Evolutionary conservation across 2,888 invertebrate species (phyloP).

Genomic region (Troides aeacus): DNA sequence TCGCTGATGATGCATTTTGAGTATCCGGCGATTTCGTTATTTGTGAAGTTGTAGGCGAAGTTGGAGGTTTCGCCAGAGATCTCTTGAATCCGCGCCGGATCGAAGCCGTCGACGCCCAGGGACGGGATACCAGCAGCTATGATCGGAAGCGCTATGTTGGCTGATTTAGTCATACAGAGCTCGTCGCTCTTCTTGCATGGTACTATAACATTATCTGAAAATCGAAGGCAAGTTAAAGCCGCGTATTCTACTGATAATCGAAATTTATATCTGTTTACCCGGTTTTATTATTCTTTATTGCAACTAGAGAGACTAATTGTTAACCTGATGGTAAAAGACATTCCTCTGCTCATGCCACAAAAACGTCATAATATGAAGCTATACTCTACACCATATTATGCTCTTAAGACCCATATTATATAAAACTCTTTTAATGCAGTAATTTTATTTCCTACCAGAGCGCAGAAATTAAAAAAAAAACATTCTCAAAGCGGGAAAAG

Average conservation of each 20-base stretch:
- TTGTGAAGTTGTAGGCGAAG: conserved; percentile 40
- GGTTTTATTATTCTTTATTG: too few species aligned
- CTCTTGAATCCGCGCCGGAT: conserved; percentile 42
- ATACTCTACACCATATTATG: too few species aligned
- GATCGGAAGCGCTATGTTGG: conserved; percentile 32
- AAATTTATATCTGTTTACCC: too few species aligned
- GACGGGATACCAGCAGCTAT: conserved; percentile 39
- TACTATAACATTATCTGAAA: not conserved
- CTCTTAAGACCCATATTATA: too few species aligned
- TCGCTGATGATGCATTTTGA: conserved; percentile 42
- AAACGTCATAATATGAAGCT: too few species aligned
- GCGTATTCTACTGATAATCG: not conserved
- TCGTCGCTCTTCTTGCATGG: conserved; percentile 43
- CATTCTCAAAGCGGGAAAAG: too few species aligned
- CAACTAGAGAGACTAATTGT: too few species aligned
- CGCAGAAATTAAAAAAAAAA: too few species aligned
- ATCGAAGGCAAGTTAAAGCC: not conserved
- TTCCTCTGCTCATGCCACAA: too few species aligned
- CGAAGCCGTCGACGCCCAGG: conserved; percentile 39
- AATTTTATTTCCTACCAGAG: too few species aligned
- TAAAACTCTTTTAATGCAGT: too few species aligned
- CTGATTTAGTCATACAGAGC: conserved; percentile 39
- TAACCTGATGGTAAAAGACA: too few species aligned
- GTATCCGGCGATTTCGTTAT: conserved; percentile 41
- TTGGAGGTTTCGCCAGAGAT: conserved; percentile 41